phyloP scores from a whole-genome alignment of 30 jellyfish, hydroid and myxozoan genomes.

The Haliclystus octoradiatus region DNA sequence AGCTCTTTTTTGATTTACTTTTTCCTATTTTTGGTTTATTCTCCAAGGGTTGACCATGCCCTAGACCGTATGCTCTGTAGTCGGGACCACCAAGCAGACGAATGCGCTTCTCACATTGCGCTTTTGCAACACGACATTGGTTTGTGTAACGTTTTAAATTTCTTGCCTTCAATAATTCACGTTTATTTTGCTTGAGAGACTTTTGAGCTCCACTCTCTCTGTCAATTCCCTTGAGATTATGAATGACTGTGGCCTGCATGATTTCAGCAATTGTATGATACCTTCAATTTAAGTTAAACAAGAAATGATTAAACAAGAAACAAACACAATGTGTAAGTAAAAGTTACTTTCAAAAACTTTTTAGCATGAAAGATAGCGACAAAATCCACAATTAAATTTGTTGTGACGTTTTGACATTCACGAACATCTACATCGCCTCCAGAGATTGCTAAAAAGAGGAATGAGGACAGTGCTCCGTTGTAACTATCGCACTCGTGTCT shows the following conservation, averaged over 20 bases:
- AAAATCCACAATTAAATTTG: too few species aligned
- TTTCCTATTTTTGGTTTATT: constrained; percentile 43
- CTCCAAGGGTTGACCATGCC: constrained; percentile 83
- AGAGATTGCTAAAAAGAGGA: too few species aligned
- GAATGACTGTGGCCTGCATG: constrained; percentile 98
- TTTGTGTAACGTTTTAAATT: constrained; percentile 77
- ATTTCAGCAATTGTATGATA: constrained; percentile 97
- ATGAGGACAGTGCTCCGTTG: too few species aligned
- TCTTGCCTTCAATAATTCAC: constrained; percentile 78
- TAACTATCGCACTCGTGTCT: too few species aligned
- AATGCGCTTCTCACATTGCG: constrained; percentile 88
- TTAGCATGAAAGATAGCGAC: too few species aligned
- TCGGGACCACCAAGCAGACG: constrained; percentile 93
- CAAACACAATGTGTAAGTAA: background rate
- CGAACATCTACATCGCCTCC: too few species aligned
- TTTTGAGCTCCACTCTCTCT: constrained; percentile 59
- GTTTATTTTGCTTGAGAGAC: constrained; percentile 49
- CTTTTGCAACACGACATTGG: constrained; percentile 94
- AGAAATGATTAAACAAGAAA: background rate
- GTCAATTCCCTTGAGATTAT: constrained; percentile 65
- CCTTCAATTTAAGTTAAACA: constrained; percentile 19
- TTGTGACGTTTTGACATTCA: too few species aligned
- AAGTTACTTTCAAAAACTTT: too few species aligned
- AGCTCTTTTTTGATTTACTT: constrained; percentile 10
- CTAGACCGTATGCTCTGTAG: constrained; percentile 84